Base-by-base conservation (phyloP, 1,140 invertebrate genomes). In the Drosophila dunni region DNA sequence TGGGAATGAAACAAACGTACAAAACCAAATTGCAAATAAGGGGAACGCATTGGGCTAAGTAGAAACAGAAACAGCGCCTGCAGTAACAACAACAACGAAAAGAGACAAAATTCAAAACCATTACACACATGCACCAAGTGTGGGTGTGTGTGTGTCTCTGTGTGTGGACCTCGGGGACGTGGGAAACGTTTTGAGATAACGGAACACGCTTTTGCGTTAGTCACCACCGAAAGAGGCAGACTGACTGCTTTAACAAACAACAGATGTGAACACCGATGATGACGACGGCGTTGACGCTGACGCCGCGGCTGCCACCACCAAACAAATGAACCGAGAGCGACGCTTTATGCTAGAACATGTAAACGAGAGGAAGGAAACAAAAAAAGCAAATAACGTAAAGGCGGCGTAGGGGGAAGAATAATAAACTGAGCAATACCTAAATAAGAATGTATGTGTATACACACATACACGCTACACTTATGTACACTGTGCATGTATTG, bases 71-170 rank as follows among this genome's bases (percentile, higher is more conserved):
- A 88, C 73, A 62, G 63, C 56, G 64, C 57, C 69, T 67, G 48
- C 45, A 53, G 60, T 42, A 72, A 72, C 9, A 40, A 63, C 44
- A 44, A 85, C 76, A 75, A 51, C 63, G 50, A 61, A 62, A 66
- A 66, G 33, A 74, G 56, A 48, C 70, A 42, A 81, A 86, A 84
- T 48, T 60, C 63, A 70, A 77, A 67, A 67, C 67, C 88, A 86
- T 69, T 71, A 64, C 67, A 75, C 60, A 75, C 67, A 53, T 53
- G 69, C 53, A 51, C 51, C 3, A 50, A 51, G 36, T 62, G 58
- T 71, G 62, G 50, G 36, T 56, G 60, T 51, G 34, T 54, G 46
- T 36, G 70, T 60, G 64, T 57, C 40, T 13, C 33, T 36, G 69
- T 58, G 57, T 45, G 57, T 68, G 71, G 46, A 50, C 51, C 61